Base-by-base conservation (phyloP, 2,797 vertebrate species). In the Gouania willdenowi region DNA sequence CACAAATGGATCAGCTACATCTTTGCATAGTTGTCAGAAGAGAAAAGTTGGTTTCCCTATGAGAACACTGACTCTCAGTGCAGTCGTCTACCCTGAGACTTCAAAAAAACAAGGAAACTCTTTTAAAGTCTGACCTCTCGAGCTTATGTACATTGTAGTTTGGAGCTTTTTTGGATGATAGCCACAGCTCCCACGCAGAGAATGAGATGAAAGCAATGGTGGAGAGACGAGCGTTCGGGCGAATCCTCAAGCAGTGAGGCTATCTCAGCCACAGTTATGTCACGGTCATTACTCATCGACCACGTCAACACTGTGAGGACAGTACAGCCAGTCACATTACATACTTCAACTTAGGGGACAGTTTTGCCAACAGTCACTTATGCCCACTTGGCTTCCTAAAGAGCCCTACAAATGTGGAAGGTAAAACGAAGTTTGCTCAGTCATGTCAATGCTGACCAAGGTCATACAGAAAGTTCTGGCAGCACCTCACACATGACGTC, bases 351-450 rank as follows among this genome's bases (percentile, higher is more conserved):
- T 47, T 26, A n/a, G 5, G 64, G 69, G 62, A 57, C 59, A 57
- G 60, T 65, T 60, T 64, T 62, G 45, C 73, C 58, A 57, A 59
- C 61, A 68, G 61, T 73, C 71, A 73, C 77, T 82, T 79, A 68
- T 73, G 52, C 59, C 72, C 50, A 66, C 61, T 72, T 41, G 52
- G 57, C 74, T 68, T 58, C 38, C 34, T 17, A 28, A 49, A 59
- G 63, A 56, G 56, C 51, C 40, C 56, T 56, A 52, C 54, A 60
- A 63, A 69, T 18, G 42, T 41, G 57, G 61, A 64, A 42, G 59
- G 56, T 37, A 58, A 42, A 46, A 41, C 31, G 20, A 46, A 66
- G 66, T 55, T 59, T 47, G 54, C 52, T 63, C 62, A 51, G 48
- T 71, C 54, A 60, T 56, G 59, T 63, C 40, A 30, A 51, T 66